A percentile compares a stretch with the other conserved stretches of the same genome.
Evolutionary conservation across 2,113 vertebrate species (phyloP).

Genomic region (Rhea americana): DNA sequence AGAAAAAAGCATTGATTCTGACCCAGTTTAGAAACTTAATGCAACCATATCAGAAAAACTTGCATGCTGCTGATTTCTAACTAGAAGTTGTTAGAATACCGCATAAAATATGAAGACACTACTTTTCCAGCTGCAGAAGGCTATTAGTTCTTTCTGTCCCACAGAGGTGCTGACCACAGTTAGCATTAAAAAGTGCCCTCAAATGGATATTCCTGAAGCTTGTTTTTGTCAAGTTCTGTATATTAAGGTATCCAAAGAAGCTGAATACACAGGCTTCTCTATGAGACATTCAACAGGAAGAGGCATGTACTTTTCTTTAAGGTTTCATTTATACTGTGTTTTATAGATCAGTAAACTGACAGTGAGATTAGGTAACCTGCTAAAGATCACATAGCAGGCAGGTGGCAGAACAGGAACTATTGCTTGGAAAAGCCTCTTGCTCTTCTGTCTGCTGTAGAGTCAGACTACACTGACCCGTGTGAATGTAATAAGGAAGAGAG

Average conservation of each 20-base stretch:
- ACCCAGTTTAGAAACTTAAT: constrained; percentile 20
- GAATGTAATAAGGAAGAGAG: constrained; percentile 51
- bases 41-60: constrained; percentile 22
- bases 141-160: neutral
- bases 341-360: neutral
- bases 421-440: constrained; percentile 33
- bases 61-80: neutral
- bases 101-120: neutral
- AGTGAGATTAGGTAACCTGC: constrained; percentile 8
- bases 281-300: neutral
- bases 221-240: neutral
- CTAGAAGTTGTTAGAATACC: neutral
- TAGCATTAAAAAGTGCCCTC: neutral
- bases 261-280: neutral
- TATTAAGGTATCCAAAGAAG: neutral
- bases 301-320: neutral
- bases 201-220: neutral
- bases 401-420: constrained; percentile 19
- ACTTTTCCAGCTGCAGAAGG: neutral
- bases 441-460: constrained; percentile 49
- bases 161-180: neutral
- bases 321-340: neutral
- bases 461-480: constrained; percentile 21
- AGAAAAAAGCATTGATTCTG: constrained; percentile 28
- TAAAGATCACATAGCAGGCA: constrained; percentile 41